Evolutionary conservation across 2,888 invertebrate genomes (phyloP).

Genomic region (Brachypterus glaber): DNA sequence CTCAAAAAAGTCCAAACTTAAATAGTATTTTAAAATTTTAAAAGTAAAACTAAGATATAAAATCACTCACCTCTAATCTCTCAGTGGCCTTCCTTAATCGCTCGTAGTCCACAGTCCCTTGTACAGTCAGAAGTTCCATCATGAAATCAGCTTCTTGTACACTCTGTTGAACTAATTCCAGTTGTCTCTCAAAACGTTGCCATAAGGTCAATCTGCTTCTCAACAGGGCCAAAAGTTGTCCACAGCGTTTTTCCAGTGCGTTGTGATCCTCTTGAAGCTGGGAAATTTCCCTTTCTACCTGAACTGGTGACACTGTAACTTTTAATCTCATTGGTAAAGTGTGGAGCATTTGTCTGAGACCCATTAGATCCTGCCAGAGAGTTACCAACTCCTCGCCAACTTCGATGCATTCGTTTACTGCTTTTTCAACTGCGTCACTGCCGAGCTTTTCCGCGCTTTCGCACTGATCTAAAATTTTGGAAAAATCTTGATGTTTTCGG

Average conservation of each 20-base stretch:
- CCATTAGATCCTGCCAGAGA: constrained; percentile 72
- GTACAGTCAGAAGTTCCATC: constrained; percentile 75
- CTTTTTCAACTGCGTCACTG: constrained; percentile 68
- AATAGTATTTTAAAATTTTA: too few species aligned
- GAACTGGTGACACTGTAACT: constrained; percentile 61
- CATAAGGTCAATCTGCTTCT: constrained; percentile 59
- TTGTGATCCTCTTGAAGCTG: constrained; percentile 65
- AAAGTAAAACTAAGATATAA: too few species aligned
- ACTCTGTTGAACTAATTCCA: constrained; percentile 71
- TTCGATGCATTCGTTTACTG: constrained; percentile 61
- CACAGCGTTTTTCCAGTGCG: constrained; percentile 60
- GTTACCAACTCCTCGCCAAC: constrained; percentile 58
- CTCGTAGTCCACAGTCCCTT: constrained; percentile 77
- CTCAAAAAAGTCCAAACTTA: too few species aligned
- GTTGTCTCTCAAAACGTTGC: constrained; percentile 66
- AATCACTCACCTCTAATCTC: constrained; percentile 63
- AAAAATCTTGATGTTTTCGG: constrained; percentile 55
- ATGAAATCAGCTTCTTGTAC: constrained; percentile 80
- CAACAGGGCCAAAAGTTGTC: constrained; percentile 55
- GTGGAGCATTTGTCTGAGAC: constrained; percentile 64
- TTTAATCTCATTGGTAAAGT: constrained; percentile 66
- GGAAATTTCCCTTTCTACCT: constrained; percentile 65
- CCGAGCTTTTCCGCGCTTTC: constrained; percentile 63
- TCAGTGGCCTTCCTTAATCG: constrained; percentile 74
- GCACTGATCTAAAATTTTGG: constrained; percentile 58